Evolutionary conservation across 2,113 vertebrate genomes (phyloP), one percentile per base, ranked within the genome.

Genomic region (Hypanus sabinus): DNA sequence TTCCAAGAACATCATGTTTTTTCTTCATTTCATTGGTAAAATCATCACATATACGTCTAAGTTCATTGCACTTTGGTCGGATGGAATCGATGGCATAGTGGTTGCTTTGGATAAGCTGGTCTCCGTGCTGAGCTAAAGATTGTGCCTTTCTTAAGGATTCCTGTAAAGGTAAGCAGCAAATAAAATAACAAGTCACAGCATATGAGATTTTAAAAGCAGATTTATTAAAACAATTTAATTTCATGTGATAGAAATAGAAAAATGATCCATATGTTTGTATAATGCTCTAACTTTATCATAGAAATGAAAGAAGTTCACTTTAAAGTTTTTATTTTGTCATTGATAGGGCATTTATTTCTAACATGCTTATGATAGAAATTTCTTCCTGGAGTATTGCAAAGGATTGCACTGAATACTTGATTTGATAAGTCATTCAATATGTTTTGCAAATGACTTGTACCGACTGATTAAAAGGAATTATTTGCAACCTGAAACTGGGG

Each of bases 71-170:
- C 95, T 98, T 98, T 95, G 98, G 98, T 94, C 98, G 96, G 93
- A 99, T 98, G 94, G 98, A 98, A 95, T 99, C 98, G 7, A 97
- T 96, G 0, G 98, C 98, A 11, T 98, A 98, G 96, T 99, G 98
- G 94, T 98, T 97, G 95, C 97, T 99, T 95, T 99, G 98, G 96
- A 98, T 98, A 85, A 99, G 97, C 96, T 98, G 98, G 92, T 99
- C 98, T 4, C 98, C 98, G 0, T 97, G 97, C 68, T 97, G 77
- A 5, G 98, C 98, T 0, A 98, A 97, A 88, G 97, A 96, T 94
- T 98, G 98, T 70, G 98, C 98, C 95, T 98, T 98, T 94, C 98
- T 98, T 95, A 99, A 92, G 2, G 96, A 96, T 22, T 96, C 97
- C 98, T 99, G 94, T 4, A 68, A 24, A 94, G 94, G 57, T n/a